Evolutionary conservation across 2,888 invertebrate species (phyloP).

Genomic region (Liodrosophila aerea): DNA sequence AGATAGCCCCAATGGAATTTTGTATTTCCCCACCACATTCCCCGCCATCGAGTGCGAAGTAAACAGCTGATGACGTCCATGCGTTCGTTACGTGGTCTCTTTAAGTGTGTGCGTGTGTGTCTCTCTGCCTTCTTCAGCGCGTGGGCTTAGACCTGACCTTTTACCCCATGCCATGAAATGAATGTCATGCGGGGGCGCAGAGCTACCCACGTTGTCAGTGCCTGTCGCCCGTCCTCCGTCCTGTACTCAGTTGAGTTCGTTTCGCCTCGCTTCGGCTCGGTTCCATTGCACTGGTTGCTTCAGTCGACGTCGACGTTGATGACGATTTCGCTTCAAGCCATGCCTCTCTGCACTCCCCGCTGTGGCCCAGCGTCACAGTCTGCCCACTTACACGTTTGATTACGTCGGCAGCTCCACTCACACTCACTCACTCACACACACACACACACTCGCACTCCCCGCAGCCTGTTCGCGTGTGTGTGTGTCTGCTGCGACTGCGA

Average conservation of each 20-base stretch:
- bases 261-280: constrained; percentile 8
- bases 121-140: constrained; percentile 23
- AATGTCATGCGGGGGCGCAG: constrained; percentile 31
- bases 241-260: constrained; percentile 24
- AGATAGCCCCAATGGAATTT: constrained; percentile 65
- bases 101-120: background rate
- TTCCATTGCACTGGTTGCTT: constrained; percentile 62
- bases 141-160: constrained; percentile 64
- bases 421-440: constrained; percentile 40
- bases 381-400: constrained; percentile 64
- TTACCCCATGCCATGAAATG: constrained; percentile 24
- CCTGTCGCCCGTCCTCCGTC: constrained; percentile 51
- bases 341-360: background rate
- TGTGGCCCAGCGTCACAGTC: constrained; percentile 16
- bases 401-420: constrained; percentile 68
- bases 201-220: constrained; percentile 55
- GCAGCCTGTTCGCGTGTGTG: background rate
- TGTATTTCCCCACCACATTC: constrained; percentile 29
- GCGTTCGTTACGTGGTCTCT: constrained; percentile 65
- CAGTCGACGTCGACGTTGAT: constrained; percentile 35
- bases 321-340: constrained; percentile 45
- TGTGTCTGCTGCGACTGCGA: constrained; percentile 40
- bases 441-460: constrained; percentile 1
- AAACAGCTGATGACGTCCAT: constrained; percentile 74
- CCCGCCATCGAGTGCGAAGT: constrained; percentile 19